Base-by-base conservation (phyloP, 2,797 vertebrate genomes). In the Coendou prehensilis region DNA sequence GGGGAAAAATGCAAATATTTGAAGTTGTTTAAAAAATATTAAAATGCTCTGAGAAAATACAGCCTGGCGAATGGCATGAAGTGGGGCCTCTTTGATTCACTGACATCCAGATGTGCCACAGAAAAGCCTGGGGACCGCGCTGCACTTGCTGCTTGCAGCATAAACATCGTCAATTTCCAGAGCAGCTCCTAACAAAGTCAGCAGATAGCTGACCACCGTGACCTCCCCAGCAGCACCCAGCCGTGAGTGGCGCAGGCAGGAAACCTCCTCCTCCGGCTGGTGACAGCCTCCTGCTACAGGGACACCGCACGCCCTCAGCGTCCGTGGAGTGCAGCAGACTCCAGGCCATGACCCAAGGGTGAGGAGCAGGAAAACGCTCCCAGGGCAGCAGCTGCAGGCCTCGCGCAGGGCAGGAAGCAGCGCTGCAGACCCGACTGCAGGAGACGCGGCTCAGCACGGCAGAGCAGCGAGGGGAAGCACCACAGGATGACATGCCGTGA, bases 201-300 rank as follows among this genome's bases (percentile, higher is more conserved):
- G 96, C 97, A 97, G 95, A 97, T 98, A 97, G 97, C 97, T 98
- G 98, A 98, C 98, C 83, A 98, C 98, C 83, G 45, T 97, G 98
- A 98, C 98, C 98, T 98, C 37, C 96, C 41, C 91, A 97, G 50
- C 0, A 15, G 96, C 91, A 97, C 91, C 96, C 94, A 71, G 97
- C 98, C 95, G 95, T 63, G 93, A 95, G 71, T 9, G 69, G 22
- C 85, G 94, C 67, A 17, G 85, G 57, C 96, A 96, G 98, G 97
- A 98, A 98, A 96, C 90, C 67, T 97, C 97, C 98, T 98, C 98
- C 97, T 96, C 98, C 94, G 97, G 97, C 96, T 98, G 98, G 98
- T 98, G 98, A 99, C 98, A 98, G 98, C 88, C 97, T 69, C 95
- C 79, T 94, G 92, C 95, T 97, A 96, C 94, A 90, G 95, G 98